These are phyloP conservation scores for Enteromius paludinosus DNA, from an alignment of 2,797 vertebrate genomes.

Conservation along the genomic window DNA sequence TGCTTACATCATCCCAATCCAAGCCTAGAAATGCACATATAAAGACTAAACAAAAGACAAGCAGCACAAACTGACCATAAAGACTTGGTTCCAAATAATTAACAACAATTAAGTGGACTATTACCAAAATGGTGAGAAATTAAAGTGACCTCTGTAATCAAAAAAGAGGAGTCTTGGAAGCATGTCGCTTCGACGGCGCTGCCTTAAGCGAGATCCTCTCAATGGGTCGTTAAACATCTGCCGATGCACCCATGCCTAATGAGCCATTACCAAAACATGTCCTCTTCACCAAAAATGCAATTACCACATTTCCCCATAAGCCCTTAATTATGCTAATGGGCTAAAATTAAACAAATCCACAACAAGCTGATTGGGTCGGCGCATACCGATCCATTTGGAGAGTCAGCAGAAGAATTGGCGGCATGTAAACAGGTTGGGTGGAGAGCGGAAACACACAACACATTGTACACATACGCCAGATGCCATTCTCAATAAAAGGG, in stretches of 20 bases:
- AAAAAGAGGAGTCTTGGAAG: slow-evolving; percentile 33
- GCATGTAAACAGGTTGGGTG: slow-evolving; percentile 77
- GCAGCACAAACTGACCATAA: slow-evolving; percentile 9
- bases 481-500: slow-evolving; percentile 51
- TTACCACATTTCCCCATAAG: slow-evolving; percentile 86
- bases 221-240: slow-evolving; percentile 77
- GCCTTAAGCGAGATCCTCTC: slow-evolving; percentile 64
- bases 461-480: slow-evolving; percentile 72
- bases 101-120: slow-evolving; percentile 30
- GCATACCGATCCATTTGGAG: slow-evolving; percentile 72
- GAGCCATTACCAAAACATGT: slow-evolving; percentile 84
- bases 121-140: slow-evolving; percentile 23
- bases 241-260: slow-evolving; percentile 81
- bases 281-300: slow-evolving; percentile 83
- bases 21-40: background rate
- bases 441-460: slow-evolving; percentile 77
- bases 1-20: background rate
- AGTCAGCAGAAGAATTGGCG: slow-evolving; percentile 76
- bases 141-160: slow-evolving; percentile 29
- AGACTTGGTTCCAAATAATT: slow-evolving; percentile 18
- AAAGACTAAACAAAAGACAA: slow-evolving; percentile 9
- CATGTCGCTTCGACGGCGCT: slow-evolving; percentile 2
- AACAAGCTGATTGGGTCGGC: slow-evolving; percentile 77
- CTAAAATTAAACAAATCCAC: slow-evolving; percentile 84
- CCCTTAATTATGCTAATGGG: slow-evolving; percentile 84